These are phyloP conservation scores for Lasiurus borealis DNA, from an alignment of 2,113 vertebrate species.

Conservation along the genomic window DNA sequence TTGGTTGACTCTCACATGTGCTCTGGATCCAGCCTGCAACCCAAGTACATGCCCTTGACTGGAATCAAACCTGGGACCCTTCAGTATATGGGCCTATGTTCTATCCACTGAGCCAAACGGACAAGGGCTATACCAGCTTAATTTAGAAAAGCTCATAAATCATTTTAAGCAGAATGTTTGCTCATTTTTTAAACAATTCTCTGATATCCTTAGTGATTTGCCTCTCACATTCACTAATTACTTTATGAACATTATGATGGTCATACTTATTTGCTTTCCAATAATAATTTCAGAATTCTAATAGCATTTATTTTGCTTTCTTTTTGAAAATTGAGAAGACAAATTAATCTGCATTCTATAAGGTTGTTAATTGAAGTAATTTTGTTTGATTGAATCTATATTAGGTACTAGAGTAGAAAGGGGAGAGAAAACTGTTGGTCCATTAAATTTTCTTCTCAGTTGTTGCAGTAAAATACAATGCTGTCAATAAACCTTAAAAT, in stretches of 20 bases:
- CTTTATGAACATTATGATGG: conserved; percentile 40
- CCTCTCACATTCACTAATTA: conserved; percentile 59
- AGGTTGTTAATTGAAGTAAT: conserved; percentile 55
- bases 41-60: too few relatives aligned
- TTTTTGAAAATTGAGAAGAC: conserved; percentile 51
- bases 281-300: conserved; percentile 64
- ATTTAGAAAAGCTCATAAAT: conserved; percentile 41
- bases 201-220: conserved; percentile 59
- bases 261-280: conserved; percentile 68
- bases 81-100: too few relatives aligned
- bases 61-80: too few relatives aligned
- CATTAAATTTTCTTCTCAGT: background rate
- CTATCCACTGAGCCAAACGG: too few relatives aligned
- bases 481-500: background rate
- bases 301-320: conserved; percentile 61
- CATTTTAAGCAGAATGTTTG: background rate
- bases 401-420: conserved; percentile 14
- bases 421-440: background rate
- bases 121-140: background rate
- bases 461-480: background rate
- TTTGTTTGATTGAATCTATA: conserved; percentile 63
- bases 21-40: too few relatives aligned
- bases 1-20: too few relatives aligned
- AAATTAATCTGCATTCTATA: conserved; percentile 64
- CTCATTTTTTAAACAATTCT: conserved; percentile 61